Evolutionary conservation across 2,113 vertebrate genomes (phyloP).

Genomic region (Tichodroma muraria): DNA sequence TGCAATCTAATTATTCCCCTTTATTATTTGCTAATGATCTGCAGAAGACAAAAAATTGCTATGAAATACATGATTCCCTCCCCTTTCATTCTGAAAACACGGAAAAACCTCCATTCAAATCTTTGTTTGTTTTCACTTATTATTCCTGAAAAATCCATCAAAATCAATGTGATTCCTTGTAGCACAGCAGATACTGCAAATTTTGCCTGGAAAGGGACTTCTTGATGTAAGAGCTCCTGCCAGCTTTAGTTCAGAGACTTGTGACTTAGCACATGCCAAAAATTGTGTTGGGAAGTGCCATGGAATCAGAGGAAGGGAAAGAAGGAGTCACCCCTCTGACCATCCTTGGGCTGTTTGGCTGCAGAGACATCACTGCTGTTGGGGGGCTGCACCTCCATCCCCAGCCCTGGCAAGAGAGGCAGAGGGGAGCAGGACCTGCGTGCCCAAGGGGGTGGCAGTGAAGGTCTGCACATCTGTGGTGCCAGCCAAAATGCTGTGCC

Average conservation of each 20-base stretch:
- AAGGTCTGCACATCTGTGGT: neutral
- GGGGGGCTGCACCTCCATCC: neutral
- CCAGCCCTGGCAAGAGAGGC: neutral
- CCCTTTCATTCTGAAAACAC: neutral
- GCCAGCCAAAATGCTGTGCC: neutral
- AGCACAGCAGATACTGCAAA: neutral
- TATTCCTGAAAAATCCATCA: neutral
- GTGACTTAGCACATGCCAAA: neutral
- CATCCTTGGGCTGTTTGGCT: neutral
- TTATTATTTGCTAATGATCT: neutral
- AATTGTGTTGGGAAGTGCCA: neutral
- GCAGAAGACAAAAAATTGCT: neutral
- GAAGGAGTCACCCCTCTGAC: neutral
- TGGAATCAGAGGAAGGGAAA: neutral
- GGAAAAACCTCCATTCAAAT: neutral
- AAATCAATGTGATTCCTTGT: neutral
- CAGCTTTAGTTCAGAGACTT: neutral
- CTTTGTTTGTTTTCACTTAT: neutral
- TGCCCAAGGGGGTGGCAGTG: fast-evolving
- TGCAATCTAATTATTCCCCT: neutral
- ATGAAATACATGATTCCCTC: neutral
- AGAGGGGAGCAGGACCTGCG: neutral
- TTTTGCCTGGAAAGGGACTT: neutral
- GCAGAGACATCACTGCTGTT: neutral
- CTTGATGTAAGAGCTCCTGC: neutral